These are phyloP conservation scores for Bradypodion ventrale DNA, from an alignment of 2,797 vertebrate species.

Conservation along the genomic window DNA sequence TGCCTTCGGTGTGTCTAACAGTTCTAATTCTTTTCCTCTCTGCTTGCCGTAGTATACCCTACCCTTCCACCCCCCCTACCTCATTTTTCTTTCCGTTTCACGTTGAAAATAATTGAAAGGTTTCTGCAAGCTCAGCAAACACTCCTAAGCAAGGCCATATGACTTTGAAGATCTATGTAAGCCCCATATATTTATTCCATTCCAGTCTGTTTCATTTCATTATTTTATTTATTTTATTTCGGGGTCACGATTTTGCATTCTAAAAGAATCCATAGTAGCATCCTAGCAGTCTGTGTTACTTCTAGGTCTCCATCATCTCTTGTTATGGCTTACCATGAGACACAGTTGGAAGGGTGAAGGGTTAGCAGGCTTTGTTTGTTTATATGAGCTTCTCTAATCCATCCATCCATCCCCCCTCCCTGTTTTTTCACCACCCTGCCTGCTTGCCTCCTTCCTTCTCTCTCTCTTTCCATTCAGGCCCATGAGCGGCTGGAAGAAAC, in stretches of 20 bases:
- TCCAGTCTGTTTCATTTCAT: too few species aligned
- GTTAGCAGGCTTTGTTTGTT: conserved; percentile 4
- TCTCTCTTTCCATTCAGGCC: conserved; percentile 72
- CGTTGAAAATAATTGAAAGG: neutral
- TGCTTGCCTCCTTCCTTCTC: too few species aligned
- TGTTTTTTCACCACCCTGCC: neutral
- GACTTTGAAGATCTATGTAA: neutral
- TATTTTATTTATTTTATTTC: neutral
- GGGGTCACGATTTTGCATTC: neutral
- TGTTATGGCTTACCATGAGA: neutral
- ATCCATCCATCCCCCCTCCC: neutral
- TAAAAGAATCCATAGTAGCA: neutral
- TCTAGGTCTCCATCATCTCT: too few species aligned
- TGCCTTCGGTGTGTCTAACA: neutral
- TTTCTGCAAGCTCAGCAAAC: neutral
- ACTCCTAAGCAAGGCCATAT: neutral
- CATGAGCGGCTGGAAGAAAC: conserved; percentile 91
- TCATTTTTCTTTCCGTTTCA: neutral
- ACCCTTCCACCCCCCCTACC: too few species aligned
- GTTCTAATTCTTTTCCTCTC: neutral
- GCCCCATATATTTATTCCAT: too few species aligned
- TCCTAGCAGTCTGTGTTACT: neutral
- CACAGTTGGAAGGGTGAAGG: neutral
- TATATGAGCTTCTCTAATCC: conserved; percentile 14
- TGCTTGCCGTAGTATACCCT: neutral